phyloP scores from a whole-genome alignment of 2,113 vertebrate species.

The Chrysochloris asiatica region DNA sequence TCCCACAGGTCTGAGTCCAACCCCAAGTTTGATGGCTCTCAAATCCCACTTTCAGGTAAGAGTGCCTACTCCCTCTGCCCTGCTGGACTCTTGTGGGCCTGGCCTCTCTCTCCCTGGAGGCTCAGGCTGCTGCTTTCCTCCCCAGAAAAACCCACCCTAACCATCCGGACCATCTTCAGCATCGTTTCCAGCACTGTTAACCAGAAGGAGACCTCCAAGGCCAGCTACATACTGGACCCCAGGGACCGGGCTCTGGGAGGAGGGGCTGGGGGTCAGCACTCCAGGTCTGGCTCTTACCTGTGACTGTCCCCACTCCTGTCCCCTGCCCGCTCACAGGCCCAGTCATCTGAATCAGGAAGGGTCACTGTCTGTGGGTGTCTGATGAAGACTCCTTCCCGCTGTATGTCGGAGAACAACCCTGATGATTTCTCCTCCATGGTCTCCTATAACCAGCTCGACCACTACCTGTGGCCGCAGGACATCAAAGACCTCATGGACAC shows the following conservation, averaged over 20 bases:
- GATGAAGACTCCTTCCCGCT: neutral
- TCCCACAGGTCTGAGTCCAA: neutral
- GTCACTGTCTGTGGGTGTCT: fast-evolving
- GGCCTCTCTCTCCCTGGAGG: no score
- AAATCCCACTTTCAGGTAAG: slow-evolving; percentile 43
- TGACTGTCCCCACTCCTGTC: neutral
- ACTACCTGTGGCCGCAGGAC: neutral
- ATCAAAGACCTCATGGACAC: neutral
- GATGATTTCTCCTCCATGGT: fast-evolving
- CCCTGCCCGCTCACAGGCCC: neutral
- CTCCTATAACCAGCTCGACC: neutral
- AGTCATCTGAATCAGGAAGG: fast-evolving
- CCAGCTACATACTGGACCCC: neutral
- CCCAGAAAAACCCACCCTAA: slow-evolving; percentile 49
- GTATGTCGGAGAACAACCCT: fast-evolving
- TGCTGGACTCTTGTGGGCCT: fast-evolving
- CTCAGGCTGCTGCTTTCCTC: neutral
- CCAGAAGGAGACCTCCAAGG: neutral
- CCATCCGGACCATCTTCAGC: slow-evolving; percentile 72
- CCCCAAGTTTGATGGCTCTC: fast-evolving
- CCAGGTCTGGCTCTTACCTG: neutral
- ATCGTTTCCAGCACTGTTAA: slow-evolving; percentile 34
- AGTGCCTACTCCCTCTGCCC: neutral
- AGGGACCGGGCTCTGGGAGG: neutral
- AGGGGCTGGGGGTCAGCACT: neutral